Conservation (phyloP, 2,888 invertebrate genomes). For the Ophonus ardosiacus region DNA sequence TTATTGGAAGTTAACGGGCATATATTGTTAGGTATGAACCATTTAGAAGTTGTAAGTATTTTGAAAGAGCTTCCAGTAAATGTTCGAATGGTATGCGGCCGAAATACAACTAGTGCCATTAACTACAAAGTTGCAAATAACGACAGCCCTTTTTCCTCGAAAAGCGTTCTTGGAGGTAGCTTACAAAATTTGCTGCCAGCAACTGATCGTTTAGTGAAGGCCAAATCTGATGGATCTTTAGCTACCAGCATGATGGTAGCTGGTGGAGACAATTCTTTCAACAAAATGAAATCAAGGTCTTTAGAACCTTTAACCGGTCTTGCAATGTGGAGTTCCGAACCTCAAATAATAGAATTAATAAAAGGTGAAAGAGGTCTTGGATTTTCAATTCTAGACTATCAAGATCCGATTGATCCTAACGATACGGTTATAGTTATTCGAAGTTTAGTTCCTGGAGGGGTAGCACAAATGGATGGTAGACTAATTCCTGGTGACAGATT, state of each 20-base stretch:
- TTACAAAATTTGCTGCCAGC: conserved; percentile 82
- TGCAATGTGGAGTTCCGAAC: conserved; percentile 99
- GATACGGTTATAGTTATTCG: conserved; percentile 99
- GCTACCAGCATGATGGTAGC: conserved; percentile 82
- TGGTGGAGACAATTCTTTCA: conserved; percentile 78
- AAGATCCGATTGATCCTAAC: conserved; percentile 96
- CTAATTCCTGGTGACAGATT: conserved; percentile 98
- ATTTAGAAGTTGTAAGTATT: conserved; percentile 95
- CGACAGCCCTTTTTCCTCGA: conserved; percentile 72
- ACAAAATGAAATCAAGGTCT: conserved; percentile 89
- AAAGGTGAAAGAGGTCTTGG: conserved; percentile 99
- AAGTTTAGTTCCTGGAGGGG: conserved; percentile 98
- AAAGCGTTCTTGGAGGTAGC: conserved; percentile 76
- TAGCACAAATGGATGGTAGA: conserved; percentile 97
- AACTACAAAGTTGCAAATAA: conserved; percentile 70
- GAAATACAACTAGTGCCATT: conserved; percentile 74
- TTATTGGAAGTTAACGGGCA: conserved; percentile 95
- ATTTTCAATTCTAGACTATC: conserved; percentile 97
- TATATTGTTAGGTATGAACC: conserved; percentile 92
- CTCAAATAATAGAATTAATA: conserved; percentile 95
- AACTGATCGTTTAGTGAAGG: conserved; percentile 88
- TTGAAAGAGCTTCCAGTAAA: conserved; percentile 93
- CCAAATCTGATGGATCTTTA: conserved; percentile 94
- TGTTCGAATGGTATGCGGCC: conserved; percentile 94
- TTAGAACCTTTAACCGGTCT: conserved; percentile 98